These are phyloP conservation scores for Saimiri boliviensis DNA, from an alignment of 2,113 vertebrate species.

Conservation along the genomic window DNA sequence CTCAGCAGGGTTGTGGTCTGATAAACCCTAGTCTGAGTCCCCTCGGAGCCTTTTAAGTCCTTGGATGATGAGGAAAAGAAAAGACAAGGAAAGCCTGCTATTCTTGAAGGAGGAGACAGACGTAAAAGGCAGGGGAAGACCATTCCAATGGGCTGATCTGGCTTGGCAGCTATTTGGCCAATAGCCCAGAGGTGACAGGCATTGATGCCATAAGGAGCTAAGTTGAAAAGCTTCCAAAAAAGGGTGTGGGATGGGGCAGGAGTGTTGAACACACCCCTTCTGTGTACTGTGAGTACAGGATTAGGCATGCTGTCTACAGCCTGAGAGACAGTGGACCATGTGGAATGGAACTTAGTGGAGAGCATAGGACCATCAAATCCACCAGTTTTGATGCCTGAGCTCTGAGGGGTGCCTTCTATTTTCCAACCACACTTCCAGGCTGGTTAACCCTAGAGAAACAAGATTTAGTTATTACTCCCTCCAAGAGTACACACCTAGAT, in stretches of 20 bases:
- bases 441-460: background rate
- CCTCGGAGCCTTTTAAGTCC: background rate
- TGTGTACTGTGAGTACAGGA: background rate
- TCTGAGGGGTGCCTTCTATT: background rate
- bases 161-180: no score
- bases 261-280: background rate
- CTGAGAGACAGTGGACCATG: background rate
- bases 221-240: background rate
- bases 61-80: background rate
- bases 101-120: background rate
- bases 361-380: background rate
- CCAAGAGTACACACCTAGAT: background rate
- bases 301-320: background rate
- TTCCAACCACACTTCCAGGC: background rate
- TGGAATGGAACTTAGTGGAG: accelerated
- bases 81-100: background rate
- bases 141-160: background rate
- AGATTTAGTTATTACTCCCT: background rate
- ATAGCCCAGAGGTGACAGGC: background rate
- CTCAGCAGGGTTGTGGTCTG: background rate
- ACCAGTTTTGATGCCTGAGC: background rate
- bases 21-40: background rate
- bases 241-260: background rate
- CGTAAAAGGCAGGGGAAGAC: background rate
- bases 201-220: no score